phyloP scores from a whole-genome alignment of 2,888 invertebrate genomes.

The Orchesellides sinensis region DNA sequence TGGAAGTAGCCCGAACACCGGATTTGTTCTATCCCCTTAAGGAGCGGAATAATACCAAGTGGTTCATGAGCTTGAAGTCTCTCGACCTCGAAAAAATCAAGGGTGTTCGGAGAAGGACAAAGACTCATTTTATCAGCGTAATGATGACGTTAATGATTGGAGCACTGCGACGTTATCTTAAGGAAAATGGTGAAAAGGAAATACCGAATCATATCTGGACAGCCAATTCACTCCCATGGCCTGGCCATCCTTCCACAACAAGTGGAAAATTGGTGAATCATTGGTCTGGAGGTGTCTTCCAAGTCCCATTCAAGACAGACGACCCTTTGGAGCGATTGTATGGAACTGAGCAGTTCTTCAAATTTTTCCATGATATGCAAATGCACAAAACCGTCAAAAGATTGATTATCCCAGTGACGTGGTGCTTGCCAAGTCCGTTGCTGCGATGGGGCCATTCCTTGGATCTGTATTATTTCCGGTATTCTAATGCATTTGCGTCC shows the following conservation, averaged over 20 bases:
- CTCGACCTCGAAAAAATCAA: conserved; percentile 58
- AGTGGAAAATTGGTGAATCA: conserved; percentile 59
- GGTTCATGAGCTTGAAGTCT: conserved; percentile 64
- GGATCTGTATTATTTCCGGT: conserved; percentile 65
- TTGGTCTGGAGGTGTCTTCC: conserved; percentile 68
- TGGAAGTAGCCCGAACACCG: conserved; percentile 55
- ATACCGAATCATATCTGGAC: conserved; percentile 65
- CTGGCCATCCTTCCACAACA: conserved; percentile 67
- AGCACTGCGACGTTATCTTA: conserved; percentile 53
- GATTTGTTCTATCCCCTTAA: conserved; percentile 64
- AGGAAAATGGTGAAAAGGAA: conserved; percentile 32
- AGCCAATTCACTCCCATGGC: conserved; percentile 68
- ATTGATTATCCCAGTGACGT: conserved; percentile 63
- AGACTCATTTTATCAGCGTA: conserved; percentile 67
- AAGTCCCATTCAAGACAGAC: conserved; percentile 59
- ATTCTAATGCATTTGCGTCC: conserved; percentile 68
- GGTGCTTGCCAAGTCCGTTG: conserved; percentile 65
- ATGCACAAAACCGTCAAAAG: conserved; percentile 68
- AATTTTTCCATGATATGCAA: conserved; percentile 62
- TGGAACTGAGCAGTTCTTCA: conserved; percentile 65
- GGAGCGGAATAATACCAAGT: conserved; percentile 38
- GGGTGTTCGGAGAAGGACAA: conserved; percentile 56
- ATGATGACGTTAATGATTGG: conserved; percentile 68
- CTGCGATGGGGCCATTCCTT: conserved; percentile 54
- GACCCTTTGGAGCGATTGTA: conserved; percentile 60